A percentile compares a stretch with the other conserved stretches of the same genome.
phyloP scores from a whole-genome alignment of 2,797 vertebrate genomes.

The Galago senegalensis region DNA sequence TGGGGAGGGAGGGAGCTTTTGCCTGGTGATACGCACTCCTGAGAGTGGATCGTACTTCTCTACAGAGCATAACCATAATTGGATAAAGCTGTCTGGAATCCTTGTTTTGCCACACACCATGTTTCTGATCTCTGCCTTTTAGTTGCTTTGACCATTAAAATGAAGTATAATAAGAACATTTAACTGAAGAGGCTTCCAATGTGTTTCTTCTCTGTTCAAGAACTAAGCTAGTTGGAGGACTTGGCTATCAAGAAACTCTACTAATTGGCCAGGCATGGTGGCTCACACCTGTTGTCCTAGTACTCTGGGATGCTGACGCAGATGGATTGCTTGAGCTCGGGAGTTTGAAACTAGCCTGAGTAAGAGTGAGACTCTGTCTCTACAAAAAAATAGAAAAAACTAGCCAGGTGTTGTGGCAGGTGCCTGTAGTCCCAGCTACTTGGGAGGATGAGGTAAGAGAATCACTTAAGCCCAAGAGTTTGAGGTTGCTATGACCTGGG shows the following conservation, averaged over 20 bases:
- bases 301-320: too few relatives aligned
- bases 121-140: neutral
- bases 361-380: too few relatives aligned
- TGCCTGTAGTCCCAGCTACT: too few relatives aligned
- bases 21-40: neutral
- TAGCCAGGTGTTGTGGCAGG: too few relatives aligned
- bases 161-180: neutral
- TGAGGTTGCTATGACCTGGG: too few relatives aligned
- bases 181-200: neutral
- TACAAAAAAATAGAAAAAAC: too few relatives aligned
- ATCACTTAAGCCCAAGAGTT: too few relatives aligned
- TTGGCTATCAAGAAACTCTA: neutral
- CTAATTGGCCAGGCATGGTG: neutral
- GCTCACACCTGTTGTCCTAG: too few relatives aligned
- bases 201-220: neutral
- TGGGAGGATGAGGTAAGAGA: too few relatives aligned
- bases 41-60: neutral
- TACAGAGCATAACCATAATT: neutral
- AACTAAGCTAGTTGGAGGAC: neutral
- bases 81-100: neutral
- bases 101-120: neutral
- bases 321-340: too few relatives aligned
- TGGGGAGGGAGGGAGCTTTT: neutral
- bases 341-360: too few relatives aligned
- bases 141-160: neutral